These are phyloP conservation scores for Pocillopora meandrina DNA, from an alignment of 92 coral and sea anemone species.

Conservation along the genomic window DNA sequence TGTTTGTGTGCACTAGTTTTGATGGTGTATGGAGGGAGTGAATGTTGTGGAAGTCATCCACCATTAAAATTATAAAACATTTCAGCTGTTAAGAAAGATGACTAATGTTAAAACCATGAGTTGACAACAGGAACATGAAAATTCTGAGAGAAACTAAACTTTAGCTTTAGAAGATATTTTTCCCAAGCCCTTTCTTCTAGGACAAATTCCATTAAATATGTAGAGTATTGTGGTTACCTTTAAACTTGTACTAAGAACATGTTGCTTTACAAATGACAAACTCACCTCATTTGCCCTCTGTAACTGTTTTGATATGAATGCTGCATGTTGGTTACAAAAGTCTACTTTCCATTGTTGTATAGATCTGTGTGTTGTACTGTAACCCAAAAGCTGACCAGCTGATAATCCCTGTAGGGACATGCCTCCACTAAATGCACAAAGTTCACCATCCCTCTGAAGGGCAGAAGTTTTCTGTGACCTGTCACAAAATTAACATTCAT, in stretches of 20 bases:
- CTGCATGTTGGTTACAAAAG: not conserved
- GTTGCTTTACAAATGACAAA: not conserved
- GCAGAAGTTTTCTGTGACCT: not conserved
- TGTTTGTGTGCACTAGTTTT: not conserved
- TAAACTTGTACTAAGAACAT: not conserved
- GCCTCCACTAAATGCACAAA: not conserved
- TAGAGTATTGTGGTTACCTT: no score
- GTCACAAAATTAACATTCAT: not conserved
- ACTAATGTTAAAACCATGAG: not conserved
- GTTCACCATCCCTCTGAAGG: not conserved
- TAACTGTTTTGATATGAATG: not conserved
- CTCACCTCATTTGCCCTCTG: conserved; percentile 20
- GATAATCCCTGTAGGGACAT: not conserved
- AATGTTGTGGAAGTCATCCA: conserved; percentile 22
- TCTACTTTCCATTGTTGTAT: not conserved
- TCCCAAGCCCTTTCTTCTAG: no score
- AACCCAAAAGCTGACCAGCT: not conserved
- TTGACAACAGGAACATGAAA: not conserved
- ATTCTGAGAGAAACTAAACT: not conserved
- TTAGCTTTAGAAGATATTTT: not conserved
- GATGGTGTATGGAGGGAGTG: conserved; percentile 16
- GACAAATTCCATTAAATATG: not conserved
- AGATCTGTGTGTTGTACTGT: not conserved
- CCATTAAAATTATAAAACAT: conserved; percentile 24
- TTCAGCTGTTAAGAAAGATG: conserved; percentile 16